Evolutionary conservation across 2,888 invertebrate genomes (phyloP), one percentile per base, ranked within the genome.

Genomic region (Rosalia funebris): DNA sequence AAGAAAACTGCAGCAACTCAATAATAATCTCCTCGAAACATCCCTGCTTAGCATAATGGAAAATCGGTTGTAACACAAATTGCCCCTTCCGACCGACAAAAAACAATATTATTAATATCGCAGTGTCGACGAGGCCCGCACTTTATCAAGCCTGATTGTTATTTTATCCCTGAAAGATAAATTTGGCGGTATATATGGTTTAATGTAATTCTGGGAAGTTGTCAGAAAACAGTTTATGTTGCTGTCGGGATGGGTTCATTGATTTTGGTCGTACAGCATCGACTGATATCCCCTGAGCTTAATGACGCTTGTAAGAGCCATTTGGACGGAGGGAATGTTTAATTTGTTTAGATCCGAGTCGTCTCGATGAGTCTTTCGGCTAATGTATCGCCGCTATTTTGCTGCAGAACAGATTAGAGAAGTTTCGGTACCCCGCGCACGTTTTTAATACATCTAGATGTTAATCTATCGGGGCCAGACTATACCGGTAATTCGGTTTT

Each of bases 301-400:
- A 68, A 68, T 66, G 68, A 66, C 56, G 60, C 68, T 61, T 62
- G 66, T 62, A 69, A 66, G 59, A 62, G 62, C 56, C 62, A 62
- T 56, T 57, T 41, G 59, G 47, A 57, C 62, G 57, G 58, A 57
- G 55, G 60, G 59, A 66, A 60, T 60, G 65, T 65, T 65, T 65
- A 65, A 65, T 65, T 61, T 65, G 65, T 58, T 63, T 58, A 60
- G 57, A 63, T 60, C 54, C 53, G 11, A 42, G 60, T 44, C 54
- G 57, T 37, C 55, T 56, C 46, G 53, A 41, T 37, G 56, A 60
- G 50, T 59, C 50, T 54, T 56, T 60, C 34, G 41, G 39, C 57
- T 56, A 63, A 63, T 60, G 59, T 59, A 63, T 60, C 37, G 53
- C 57, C 36, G 59, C 59, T 63, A 53, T 63, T 63, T 58, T 45